Base-by-base conservation (phyloP, 2,888 invertebrate genomes). In the Drosophila nr. perissopoda region DNA sequence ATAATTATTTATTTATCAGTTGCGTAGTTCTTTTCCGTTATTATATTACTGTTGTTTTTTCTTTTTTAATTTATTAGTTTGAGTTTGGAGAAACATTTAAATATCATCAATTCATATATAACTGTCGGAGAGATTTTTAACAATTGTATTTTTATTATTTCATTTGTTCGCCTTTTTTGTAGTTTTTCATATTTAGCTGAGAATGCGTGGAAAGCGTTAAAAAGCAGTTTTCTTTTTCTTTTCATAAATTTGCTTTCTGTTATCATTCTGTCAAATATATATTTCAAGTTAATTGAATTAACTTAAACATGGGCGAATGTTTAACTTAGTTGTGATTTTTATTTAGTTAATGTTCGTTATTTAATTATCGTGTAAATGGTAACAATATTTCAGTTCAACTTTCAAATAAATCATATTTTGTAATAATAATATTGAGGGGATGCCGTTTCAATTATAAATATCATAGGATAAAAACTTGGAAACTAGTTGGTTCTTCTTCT, bases 231-330 rank as follows among this genome's bases (percentile, higher is more conserved):
- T 51, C 27, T 5, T 62, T 25, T 34, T 46, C 16, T 56, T 31
- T 34, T 40, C 42, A 65, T 42, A 53, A 46, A 58, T 64, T 59
- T 53, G 27, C 16, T 49, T 64, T 66, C 48, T 52, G 42, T 52
- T 4, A 8, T 27, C 59, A 27, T 54, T 57, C 36, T n/a, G 38
- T 75, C 48, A 63, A 29, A 63, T 52, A 66, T 67, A 66, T 57
- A 64, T 61, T 53, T 74, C 33, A 72, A 82, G 89, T 88, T 80
- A 88, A 90, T 90, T 90, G 29, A 53, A 88, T 90, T 90, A 88
- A 88, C 90, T 90, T 60, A 77, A 76, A 73, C 53, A 70, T 70
- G 74, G 87, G 68, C 56, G 76, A 79, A 70, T 72, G 58, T 36
- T 70, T 59, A 79, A 83, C 81, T 73, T 67, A 74, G 70, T 72